Base-by-base conservation (phyloP, 2,797 vertebrate genomes). In the Schizothorax lantsangensis region DNA sequence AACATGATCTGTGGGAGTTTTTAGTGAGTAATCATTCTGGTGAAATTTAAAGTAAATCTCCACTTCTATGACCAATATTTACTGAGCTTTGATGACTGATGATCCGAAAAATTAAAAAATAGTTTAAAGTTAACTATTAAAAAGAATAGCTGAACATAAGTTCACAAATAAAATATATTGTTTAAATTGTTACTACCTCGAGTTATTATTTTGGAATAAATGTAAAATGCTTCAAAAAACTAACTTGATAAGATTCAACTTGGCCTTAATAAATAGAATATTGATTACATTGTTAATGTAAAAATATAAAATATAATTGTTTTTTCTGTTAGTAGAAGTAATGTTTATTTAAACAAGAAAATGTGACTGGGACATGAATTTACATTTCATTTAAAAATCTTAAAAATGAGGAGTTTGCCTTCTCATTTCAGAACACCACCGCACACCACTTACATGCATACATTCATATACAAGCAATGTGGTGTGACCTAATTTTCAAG, bases 401-500 rank as follows among this genome's bases (percentile, higher is more conserved):
- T 52, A 52, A 19, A 49, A 49, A 15, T 15, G 4, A 5, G 47
- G 47, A 49, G 15, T 52, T 52, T 52, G 15, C 17, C 17, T 30
- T 30, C 30, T 54, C 5, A 26, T 62, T 62, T 62, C 9, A 62
- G 4, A 59, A 62, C 57, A 62, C 5, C 5, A 62, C 59, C 0
- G 1, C 59, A 62, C 0, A 26, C 59, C n/a, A 11, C 57, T 59
- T 57, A 8, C 54, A 9, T n/a, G 11, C 9, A n/a, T 57, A n/a
- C 57, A 59, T n/a, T 10, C 57, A 23, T 23, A 21, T 62, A 12
- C 23, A n/a, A 47, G 11, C 23, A 62, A n/a, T 62, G 10, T 62
- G 57, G 57, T 77, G 43, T 54, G 43, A 83, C 73, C 57, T 72
- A 45, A 59, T 68, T 83, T 45, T 45, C n/a, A 66, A 38, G 68